These are phyloP conservation scores for Pseudochirops corinnae DNA, from an alignment of 2,797 vertebrate genomes.

Conservation along the genomic window DNA sequence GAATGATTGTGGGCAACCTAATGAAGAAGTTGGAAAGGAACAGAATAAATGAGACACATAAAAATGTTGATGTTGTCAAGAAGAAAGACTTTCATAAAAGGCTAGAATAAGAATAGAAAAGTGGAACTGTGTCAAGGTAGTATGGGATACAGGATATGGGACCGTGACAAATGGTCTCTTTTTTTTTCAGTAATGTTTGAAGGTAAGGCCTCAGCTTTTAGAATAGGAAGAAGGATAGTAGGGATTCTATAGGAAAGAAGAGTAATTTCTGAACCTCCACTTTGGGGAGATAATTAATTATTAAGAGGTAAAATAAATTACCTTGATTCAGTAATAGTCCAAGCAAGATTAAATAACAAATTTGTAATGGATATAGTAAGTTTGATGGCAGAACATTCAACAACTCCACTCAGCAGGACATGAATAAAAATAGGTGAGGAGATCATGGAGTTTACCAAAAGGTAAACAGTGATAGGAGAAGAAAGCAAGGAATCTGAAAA, in stretches of 20 bases:
- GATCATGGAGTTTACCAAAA: neutral
- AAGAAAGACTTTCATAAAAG: neutral
- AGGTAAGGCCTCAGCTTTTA: neutral
- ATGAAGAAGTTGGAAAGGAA: neutral
- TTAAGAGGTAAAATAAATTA: neutral
- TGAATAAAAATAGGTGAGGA: neutral
- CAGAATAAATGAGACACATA: neutral
- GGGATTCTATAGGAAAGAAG: neutral
- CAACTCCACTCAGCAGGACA: neutral
- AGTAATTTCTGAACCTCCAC: neutral
- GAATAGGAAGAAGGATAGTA: neutral
- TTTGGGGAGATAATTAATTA: neutral
- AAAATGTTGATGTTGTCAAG: neutral
- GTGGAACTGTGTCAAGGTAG: neutral
- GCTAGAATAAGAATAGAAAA: neutral
- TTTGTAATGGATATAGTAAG: neutral
- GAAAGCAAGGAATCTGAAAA: neutral
- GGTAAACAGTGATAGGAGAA: neutral
- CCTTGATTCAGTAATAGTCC: neutral
- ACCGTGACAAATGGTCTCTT: neutral
- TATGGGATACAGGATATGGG: neutral
- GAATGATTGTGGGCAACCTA: neutral
- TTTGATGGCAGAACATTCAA: neutral
- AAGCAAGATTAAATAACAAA: neutral
- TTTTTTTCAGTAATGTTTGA: neutral